Evolutionary conservation across 2,888 invertebrate species (phyloP), one percentile per base, ranked within the genome.

Genomic region (Macrophya alboannulata): DNA sequence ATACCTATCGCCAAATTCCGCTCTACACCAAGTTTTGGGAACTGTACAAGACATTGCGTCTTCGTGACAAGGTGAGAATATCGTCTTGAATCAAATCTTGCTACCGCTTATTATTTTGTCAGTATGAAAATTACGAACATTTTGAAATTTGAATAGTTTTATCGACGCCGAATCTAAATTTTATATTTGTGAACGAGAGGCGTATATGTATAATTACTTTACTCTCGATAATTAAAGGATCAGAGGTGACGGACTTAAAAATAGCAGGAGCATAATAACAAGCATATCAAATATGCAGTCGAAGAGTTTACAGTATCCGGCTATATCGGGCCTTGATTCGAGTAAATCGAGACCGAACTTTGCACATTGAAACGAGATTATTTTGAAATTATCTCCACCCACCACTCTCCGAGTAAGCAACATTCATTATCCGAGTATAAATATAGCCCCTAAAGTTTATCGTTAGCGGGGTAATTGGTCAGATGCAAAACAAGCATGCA

Each of bases 231-330:
- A 17, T 51, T 17, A 17, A 15, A 6, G 17, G 17, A 51, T 17
- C 51, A 51, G 15, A 17, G 51, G 17, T 17, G 17, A 51, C 51
- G 51, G 55, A 55, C 8, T 5, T 62, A 31, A 31, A 25, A 62
- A 43, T 43, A 55, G 8, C 8, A n/a, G 2, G 8, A 55, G 17
- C n/a, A 6, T 6, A 51, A 51, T 25, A 21, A 25, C 12, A 21
- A 25, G 21, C 10, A 21, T 12, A 10, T 8, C 3, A 43, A n/a
- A 21, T 40, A 40, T n/a, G 9, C n/a, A n/a, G n/a, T 40, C 1
- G n/a, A 15, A n/a, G 17, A 72, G 40, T 72, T 43, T n/a, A 72
- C 72, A 17, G n/a, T n/a, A n/a, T n/a, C 17, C 40, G 72, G 72
- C 43, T 72, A 72, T 40, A 40, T 43, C 43, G n/a, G 6, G 43